Evolutionary conservation across 37 sponge, comb jelly and placozoan genomes (phyloP).

Genomic region (Haliclona indistincta): DNA sequence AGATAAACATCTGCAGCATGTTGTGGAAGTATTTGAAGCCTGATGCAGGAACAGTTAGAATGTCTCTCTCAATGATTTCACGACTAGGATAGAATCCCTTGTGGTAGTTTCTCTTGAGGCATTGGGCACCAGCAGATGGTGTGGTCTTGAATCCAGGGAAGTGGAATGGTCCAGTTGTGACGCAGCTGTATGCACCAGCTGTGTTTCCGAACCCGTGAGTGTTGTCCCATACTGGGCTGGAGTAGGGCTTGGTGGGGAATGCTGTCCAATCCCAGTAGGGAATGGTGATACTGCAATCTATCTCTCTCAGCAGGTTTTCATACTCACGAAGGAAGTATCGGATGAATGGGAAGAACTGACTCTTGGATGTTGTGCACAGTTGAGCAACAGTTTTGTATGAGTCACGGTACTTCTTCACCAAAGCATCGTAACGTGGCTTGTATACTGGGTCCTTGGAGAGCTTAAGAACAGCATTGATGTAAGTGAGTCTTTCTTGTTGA

Average conservation of each 20-base stretch:
- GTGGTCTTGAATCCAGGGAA: not conserved
- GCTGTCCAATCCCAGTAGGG: slow-evolving; percentile 49
- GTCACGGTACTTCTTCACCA: slow-evolving; percentile 15
- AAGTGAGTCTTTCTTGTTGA: slow-evolving; percentile 6
- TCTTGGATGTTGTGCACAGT: not conserved
- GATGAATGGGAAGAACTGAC: slow-evolving; percentile 35
- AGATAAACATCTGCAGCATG: slow-evolving; percentile 2
- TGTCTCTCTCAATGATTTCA: slow-evolving; percentile 37
- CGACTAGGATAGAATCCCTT: slow-evolving; percentile 38
- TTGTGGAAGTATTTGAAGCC: slow-evolving; percentile 34
- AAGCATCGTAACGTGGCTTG: slow-evolving; percentile 34
- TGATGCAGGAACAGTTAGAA: slow-evolving; percentile 26
- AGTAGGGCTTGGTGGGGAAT: slow-evolving; percentile 8
- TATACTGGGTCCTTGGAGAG: slow-evolving; percentile 27
- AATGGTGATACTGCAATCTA: slow-evolving; percentile 37
- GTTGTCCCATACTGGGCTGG: slow-evolving; percentile 3
- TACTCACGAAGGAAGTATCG: slow-evolving; percentile 36
- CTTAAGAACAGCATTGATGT: slow-evolving; percentile 22
- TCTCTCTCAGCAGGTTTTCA: slow-evolving; percentile 29
- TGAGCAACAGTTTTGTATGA: slow-evolving; percentile 6
- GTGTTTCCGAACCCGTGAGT: slow-evolving; percentile 21
- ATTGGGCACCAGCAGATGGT: slow-evolving; percentile 6
- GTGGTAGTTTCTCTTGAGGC: slow-evolving; percentile 15
- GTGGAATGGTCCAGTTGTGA: slow-evolving; percentile 23
- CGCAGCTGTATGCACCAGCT: not conserved